phyloP scores from a whole-genome alignment of 2,113 vertebrate species.

The Ctenodactylus gundi region DNA sequence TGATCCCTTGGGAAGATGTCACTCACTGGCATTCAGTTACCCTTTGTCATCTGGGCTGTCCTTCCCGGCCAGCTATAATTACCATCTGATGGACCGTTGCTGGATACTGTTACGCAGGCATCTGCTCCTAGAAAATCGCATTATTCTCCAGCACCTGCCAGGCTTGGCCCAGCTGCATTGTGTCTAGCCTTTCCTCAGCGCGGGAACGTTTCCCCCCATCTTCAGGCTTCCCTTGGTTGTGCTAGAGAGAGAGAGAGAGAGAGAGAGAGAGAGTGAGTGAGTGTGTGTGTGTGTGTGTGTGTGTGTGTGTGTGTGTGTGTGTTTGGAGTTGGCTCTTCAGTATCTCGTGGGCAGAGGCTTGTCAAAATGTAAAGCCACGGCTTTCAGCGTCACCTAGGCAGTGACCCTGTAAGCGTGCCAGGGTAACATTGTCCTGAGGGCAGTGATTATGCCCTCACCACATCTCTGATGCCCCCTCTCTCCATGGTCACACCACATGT shows the following conservation, averaged over 20 bases:
- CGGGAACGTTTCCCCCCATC: constrained; percentile 26
- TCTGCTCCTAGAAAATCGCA: constrained; percentile 76
- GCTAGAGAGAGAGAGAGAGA: too few species aligned
- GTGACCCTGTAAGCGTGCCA: neutral
- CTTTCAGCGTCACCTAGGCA: neutral
- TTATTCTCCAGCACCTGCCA: constrained; percentile 77
- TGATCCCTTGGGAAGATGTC: constrained; percentile 72
- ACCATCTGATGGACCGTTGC: constrained; percentile 76
- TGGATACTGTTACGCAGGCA: constrained; percentile 76
- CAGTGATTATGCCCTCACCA: too few species aligned
- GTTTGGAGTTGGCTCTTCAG: neutral
- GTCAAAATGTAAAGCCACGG: neutral
- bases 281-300: too few species aligned
- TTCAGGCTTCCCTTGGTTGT: neutral
- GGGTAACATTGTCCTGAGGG: neutral
- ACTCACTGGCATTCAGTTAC: constrained; percentile 67
- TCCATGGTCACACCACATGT: neutral
- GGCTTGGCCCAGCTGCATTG: constrained; percentile 59
- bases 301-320: neutral
- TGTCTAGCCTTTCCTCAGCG: constrained; percentile 55
- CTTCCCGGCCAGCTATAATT: constrained; percentile 70
- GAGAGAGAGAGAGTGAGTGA: too few species aligned
- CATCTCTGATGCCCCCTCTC: too few species aligned
- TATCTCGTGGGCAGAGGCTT: neutral
- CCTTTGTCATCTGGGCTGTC: constrained; percentile 67